A percentile compares a stretch with the other conserved stretches of the same genome.
Evolutionary conservation across 2,888 invertebrate genomes (phyloP).

Genomic region (Phyllotreta striolata): DNA sequence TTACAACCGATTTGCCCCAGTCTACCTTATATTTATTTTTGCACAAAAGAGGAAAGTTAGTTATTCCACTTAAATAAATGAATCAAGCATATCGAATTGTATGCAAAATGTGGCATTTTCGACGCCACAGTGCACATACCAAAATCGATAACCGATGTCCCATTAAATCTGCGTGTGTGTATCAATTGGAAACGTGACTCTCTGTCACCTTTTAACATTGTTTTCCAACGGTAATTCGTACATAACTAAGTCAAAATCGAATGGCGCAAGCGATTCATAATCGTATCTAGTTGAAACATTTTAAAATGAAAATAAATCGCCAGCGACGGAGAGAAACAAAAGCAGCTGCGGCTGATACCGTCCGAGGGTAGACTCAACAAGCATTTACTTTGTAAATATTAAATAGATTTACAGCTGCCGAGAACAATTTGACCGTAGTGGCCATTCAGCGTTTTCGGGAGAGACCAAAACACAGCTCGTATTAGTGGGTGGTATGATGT

Average conservation of each 20-base stretch:
- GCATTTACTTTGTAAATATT: constrained; percentile 26
- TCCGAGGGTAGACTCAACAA: constrained; percentile 29
- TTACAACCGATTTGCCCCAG: no score
- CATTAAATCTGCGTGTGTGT: background rate
- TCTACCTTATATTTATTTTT: no score
- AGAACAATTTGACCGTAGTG: constrained; percentile 23
- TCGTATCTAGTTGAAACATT: constrained; percentile 14
- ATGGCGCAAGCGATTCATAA: constrained; percentile 17
- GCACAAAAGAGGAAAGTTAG: no score
- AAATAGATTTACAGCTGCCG: constrained; percentile 26
- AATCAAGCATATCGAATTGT: no score
- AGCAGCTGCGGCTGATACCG: constrained; percentile 19
- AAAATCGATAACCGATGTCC: no score
- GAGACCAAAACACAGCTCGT: constrained; percentile 11
- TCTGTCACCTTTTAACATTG: constrained; percentile 7
- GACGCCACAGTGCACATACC: no score
- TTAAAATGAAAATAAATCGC: constrained; percentile 19
- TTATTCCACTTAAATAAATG: no score
- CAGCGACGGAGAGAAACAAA: constrained; percentile 15
- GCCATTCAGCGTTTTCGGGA: constrained; percentile 26
- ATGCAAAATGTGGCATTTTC: no score
- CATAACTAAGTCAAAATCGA: constrained; percentile 5
- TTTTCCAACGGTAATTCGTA: background rate
- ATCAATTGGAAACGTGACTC: constrained; percentile 5
- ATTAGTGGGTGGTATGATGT: constrained; percentile 26